Evolutionary conservation across 2,888 invertebrate genomes (phyloP).

Genomic region (Acrobasis consociella): DNA sequence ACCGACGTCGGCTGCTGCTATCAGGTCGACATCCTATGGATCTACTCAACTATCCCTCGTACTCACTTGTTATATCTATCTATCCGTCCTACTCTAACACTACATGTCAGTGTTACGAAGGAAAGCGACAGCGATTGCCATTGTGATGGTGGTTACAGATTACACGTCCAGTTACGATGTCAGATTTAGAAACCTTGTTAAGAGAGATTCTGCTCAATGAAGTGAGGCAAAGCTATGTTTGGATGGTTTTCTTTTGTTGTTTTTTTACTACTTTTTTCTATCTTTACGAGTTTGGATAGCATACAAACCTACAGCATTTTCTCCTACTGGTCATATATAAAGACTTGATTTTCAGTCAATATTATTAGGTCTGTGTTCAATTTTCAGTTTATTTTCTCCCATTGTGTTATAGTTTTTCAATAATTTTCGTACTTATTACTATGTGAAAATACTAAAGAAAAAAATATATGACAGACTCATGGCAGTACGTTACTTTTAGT

Average conservation of each 20-base stretch:
- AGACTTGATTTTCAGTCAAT: too few relatives aligned
- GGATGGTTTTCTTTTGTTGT: slow-evolving; percentile 16
- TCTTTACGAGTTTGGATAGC: too few relatives aligned
- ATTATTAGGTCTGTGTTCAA: too few relatives aligned
- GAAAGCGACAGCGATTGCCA: slow-evolving; percentile 36
- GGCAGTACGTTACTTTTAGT: too few relatives aligned
- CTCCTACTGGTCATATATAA: too few relatives aligned
- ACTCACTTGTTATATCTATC: slow-evolving; percentile 47
- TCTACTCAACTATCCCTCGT: slow-evolving; percentile 53
- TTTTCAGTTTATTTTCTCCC: too few relatives aligned
- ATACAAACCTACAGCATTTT: too few relatives aligned
- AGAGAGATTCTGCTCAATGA: slow-evolving; percentile 26
- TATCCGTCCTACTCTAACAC: slow-evolving; percentile 33
- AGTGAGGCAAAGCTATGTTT: slow-evolving; percentile 11
- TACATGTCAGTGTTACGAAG: slow-evolving; percentile 35
- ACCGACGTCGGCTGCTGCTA: slow-evolving; percentile 70
- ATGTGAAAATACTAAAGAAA: too few relatives aligned
- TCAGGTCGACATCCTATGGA: slow-evolving; percentile 63
- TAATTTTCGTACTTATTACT: too few relatives aligned
- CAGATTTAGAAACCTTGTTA: slow-evolving; percentile 35
- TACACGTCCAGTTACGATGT: slow-evolving; percentile 39
- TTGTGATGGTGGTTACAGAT: slow-evolving; percentile 45
- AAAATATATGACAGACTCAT: too few relatives aligned
- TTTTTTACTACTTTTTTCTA: not conserved
- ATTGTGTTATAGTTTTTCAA: too few relatives aligned